These are phyloP conservation scores for Coelinius sp. DNA, from an alignment of 2,888 invertebrate genomes.

Conservation along the genomic window DNA sequence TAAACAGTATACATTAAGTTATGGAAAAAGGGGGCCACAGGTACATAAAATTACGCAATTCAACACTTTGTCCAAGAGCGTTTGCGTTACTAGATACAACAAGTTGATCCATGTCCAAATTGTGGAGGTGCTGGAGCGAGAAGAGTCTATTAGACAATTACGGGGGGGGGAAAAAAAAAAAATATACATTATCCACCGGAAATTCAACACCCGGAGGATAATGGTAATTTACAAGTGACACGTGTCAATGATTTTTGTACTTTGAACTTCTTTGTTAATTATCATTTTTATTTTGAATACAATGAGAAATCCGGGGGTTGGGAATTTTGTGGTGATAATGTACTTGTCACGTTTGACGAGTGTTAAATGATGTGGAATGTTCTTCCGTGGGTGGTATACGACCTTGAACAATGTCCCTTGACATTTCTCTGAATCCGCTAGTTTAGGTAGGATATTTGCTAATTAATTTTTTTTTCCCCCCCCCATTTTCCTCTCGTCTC, in stretches of 20 bases:
- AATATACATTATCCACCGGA: not conserved
- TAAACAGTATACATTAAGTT: conserved; percentile 61
- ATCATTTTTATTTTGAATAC: not conserved
- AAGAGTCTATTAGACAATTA: not conserved
- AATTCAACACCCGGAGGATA: not conserved
- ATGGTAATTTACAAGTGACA: not conserved
- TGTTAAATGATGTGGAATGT: conserved; percentile 31
- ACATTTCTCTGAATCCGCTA: not conserved
- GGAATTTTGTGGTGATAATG: not conserved
- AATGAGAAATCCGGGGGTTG: not conserved
- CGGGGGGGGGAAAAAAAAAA: not conserved
- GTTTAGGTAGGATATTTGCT: not conserved
- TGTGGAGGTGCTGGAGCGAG: not conserved
- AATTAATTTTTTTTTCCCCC: not conserved
- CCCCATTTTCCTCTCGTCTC: too few species aligned
- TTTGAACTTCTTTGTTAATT: not conserved
- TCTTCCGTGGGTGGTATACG: conserved; percentile 28
- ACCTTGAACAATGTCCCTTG: conserved; percentile 29
- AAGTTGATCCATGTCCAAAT: conserved; percentile 14
- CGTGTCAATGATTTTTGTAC: conserved; percentile 2
- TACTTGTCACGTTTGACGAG: conserved; percentile 17
- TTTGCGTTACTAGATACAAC: conserved; percentile 13
- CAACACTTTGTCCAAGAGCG: conserved; percentile 32
- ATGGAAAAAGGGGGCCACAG: conserved; percentile 57
- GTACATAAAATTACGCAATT: conserved; percentile 30